Evolutionary conservation across 2,113 vertebrate species (phyloP), one percentile per base, ranked within the genome.

Genomic region (Atrichornis clamosus): DNA sequence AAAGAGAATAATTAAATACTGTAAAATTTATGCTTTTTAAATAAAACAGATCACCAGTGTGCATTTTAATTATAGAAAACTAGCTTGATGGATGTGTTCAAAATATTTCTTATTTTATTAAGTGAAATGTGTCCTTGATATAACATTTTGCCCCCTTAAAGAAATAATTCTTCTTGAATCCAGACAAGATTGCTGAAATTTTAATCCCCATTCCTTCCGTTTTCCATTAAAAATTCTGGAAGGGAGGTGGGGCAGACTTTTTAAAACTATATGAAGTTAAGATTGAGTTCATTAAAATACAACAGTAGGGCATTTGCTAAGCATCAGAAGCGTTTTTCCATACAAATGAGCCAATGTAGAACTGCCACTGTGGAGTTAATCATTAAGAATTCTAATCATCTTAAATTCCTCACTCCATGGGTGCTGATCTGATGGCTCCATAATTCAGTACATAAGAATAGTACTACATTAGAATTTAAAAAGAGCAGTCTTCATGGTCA

Each of bases 301-400:
- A 96, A 52, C 81, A 96, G 81, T 35, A 81, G 56, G 63, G 52
- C 55, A 86, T 85, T 87, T 86, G 26, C 74, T 97, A 78, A 95
- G 35, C 32, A 91, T 88, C 92, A 90, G 85, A 75, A 90, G 60
- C 64, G 76, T 62, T 96, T 94, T 83, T 93, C 64, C 81, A 93
- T 96, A 87, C 72, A 93, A 94, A 96, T 96, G 90, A 96, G 76
- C 44, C 47, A 79, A 83, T 42, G 49, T 39, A 90, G 64, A 86
- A 91, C 23, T 77, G 79, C 55, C 44, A 52, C 52, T 62, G 81
- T 82, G 60, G 84, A 93, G 68, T 12, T 90, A 84, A 94, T 92
- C 74, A 94, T 94, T 95, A 96, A 88, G 87, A 93, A 90, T 94
- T 93, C 80, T 95, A 95, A 97, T 96, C 39, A 93, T 86, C 41